Conservation (phyloP, 2,797 vertebrate species). For the Ptychadena robeensis region DNA sequence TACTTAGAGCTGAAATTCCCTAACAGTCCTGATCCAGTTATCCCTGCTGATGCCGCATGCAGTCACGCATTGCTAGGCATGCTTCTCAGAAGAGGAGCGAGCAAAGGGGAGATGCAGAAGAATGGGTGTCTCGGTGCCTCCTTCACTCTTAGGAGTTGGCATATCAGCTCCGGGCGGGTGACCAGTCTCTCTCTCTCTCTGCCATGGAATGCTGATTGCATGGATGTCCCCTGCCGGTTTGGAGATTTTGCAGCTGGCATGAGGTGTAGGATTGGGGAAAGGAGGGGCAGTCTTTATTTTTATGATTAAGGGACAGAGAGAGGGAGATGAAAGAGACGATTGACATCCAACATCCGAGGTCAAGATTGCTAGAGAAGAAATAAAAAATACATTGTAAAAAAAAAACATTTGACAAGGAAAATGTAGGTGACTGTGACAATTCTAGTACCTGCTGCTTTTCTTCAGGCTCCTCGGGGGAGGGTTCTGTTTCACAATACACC, state of each 20-base stretch:
- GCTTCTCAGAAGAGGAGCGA: conserved; percentile 50
- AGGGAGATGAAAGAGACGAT: conserved; percentile 39
- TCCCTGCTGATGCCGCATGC: conserved; percentile 57
- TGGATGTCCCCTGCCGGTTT: conserved; percentile 32
- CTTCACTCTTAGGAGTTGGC: conserved; percentile 11
- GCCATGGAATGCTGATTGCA: conserved; percentile 13
- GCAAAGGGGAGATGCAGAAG: conserved; percentile 36
- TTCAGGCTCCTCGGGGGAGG: conserved; percentile 88
- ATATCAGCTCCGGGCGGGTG: conserved; percentile 33
- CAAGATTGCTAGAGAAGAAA: conserved; percentile 45
- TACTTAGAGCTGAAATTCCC: conserved; percentile 20
- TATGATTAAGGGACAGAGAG: conserved; percentile 38
- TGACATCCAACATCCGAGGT: conserved; percentile 53
- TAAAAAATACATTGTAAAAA: neutral
- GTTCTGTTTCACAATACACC: conserved; percentile 97
- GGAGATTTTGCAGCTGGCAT: conserved; percentile 55
- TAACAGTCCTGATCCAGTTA: conserved; percentile 26
- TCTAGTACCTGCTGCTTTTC: conserved; percentile 83
- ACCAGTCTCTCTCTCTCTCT: conserved; percentile 41
- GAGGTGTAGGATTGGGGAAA: conserved; percentile 50
- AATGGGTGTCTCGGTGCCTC: conserved; percentile 41
- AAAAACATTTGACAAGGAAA: neutral
- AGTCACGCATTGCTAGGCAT: conserved; percentile 59
- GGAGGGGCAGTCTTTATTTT: conserved; percentile 54
- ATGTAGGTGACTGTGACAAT: neutral